These are phyloP conservation scores for Rissa tridactyla DNA, from an alignment of 2,113 vertebrate genomes.

Conservation along the genomic window DNA sequence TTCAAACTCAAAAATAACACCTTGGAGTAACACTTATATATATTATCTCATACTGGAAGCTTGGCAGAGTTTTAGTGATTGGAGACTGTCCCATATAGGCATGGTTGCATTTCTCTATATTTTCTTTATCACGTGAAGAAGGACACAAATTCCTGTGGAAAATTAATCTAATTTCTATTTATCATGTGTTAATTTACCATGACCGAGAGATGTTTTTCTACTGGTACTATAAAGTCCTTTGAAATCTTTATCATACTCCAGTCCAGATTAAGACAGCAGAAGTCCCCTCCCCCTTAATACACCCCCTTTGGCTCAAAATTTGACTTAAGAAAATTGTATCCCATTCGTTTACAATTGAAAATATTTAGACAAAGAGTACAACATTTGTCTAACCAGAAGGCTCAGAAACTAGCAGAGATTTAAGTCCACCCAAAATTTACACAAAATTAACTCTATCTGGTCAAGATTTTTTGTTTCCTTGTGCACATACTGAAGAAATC, in stretches of 20 bases:
- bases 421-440: background rate
- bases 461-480: background rate
- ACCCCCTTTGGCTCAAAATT: background rate
- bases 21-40: background rate
- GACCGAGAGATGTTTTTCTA: background rate
- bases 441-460: background rate
- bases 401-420: background rate
- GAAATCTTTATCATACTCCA: background rate
- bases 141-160: background rate
- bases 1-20: background rate
- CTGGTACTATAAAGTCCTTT: background rate
- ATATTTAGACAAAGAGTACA: background rate
- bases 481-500: background rate
- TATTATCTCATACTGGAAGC: background rate
- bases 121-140: background rate
- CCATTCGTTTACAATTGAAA: background rate
- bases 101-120: background rate
- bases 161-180: background rate
- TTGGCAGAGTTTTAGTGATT: background rate
- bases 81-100: background rate
- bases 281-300: background rate
- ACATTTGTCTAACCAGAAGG: background rate
- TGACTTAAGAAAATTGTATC: background rate
- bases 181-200: background rate
- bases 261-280: background rate